These are phyloP conservation scores for Thalassoma bifasciatum DNA, from an alignment of 2,113 vertebrate species.

Conservation along the genomic window DNA sequence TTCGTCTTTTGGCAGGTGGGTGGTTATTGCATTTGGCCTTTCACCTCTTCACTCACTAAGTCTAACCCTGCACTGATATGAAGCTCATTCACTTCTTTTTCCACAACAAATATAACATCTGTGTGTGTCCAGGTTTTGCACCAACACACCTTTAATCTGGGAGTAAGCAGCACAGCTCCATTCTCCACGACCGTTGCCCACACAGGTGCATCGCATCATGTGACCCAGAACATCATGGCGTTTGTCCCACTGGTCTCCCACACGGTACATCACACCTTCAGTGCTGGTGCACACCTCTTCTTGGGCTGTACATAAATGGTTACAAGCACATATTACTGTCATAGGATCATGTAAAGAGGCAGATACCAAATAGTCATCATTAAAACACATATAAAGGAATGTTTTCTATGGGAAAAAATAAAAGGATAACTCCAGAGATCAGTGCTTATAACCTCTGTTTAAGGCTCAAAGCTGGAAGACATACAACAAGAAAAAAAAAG, in stretches of 20 bases:
- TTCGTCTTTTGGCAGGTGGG: conserved; percentile 45
- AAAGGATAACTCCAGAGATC: conserved; percentile 22
- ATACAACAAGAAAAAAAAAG: conserved; percentile 35
- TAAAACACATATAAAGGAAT: background rate
- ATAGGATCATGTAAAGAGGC: too few species aligned
- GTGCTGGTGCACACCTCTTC: conserved; percentile 95
- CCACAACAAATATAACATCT: background rate
- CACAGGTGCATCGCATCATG: conserved; percentile 96
- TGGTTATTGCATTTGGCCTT: conserved; percentile 40
- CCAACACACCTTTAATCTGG: conserved; percentile 84
- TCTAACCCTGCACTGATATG: background rate
- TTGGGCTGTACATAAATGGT: conserved; percentile 81
- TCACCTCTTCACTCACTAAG: conserved; percentile 70
- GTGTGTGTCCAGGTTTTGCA: background rate
- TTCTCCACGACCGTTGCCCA: conserved; percentile 94
- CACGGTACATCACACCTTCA: conserved; percentile 93
- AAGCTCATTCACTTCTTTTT: background rate
- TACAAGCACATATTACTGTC: background rate
- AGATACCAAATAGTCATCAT: too few species aligned
- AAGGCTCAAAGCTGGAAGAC: conserved; percentile 4
- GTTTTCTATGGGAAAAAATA: background rate
- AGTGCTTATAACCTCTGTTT: conserved; percentile 40
- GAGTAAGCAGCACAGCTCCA: conserved; percentile 96
- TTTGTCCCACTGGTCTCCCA: conserved; percentile 98
- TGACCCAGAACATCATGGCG: conserved; percentile 92